Evolutionary conservation across 2,888 invertebrate genomes (phyloP).

Genomic region (Leucophenga maculata): DNA sequence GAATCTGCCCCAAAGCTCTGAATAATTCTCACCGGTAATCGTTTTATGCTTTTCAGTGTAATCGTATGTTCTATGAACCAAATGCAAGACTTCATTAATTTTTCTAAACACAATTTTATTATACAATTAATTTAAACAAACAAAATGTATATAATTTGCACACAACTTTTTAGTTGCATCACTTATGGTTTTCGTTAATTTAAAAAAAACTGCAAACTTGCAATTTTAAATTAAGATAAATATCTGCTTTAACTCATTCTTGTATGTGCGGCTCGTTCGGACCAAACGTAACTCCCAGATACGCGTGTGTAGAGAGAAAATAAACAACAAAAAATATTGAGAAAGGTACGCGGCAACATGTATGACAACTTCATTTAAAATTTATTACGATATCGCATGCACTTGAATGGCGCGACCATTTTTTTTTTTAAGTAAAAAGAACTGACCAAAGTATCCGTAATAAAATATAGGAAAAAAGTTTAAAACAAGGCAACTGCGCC

Average conservation of each 20-base stretch:
- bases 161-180: background rate
- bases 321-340: background rate
- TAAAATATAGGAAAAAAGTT: background rate
- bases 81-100: no score
- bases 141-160: background rate
- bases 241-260: background rate
- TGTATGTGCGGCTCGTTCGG: background rate
- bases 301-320: background rate
- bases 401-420: background rate
- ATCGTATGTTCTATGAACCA: no score
- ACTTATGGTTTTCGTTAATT: background rate
- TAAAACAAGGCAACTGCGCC: background rate
- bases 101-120: no score
- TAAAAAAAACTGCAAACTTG: no score
- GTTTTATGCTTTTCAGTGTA: no score
- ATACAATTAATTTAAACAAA: no score
- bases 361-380: constrained; percentile 61
- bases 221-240: no score
- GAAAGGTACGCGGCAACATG: background rate
- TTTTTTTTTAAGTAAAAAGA: no score
- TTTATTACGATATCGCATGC: constrained; percentile 42
- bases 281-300: background rate
- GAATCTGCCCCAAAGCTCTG: no score
- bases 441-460: background rate
- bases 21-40: no score